Percentiles rank a stretch among this genome's conserved stretches.
Evolutionary conservation across 2,797 vertebrate species (phyloP).

Genomic region (Trichosurus vulpecula): DNA sequence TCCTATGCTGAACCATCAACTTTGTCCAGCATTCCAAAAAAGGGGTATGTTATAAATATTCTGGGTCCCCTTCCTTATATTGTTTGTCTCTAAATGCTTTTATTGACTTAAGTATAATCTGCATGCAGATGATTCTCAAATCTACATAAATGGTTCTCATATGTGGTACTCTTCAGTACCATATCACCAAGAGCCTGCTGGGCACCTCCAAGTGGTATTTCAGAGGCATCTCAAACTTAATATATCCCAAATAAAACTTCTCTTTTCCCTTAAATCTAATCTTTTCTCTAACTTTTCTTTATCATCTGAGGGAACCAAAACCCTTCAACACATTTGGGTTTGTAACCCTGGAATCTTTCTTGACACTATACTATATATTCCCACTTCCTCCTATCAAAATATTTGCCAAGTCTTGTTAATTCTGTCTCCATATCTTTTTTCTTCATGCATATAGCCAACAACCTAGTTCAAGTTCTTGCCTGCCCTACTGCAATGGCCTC

Average conservation of each 20-base stretch:
- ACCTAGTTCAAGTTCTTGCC: too few relatives aligned
- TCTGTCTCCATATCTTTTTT: too few relatives aligned
- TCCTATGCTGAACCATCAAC: neutral
- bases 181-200: neutral
- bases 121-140: neutral
- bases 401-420: too few relatives aligned
- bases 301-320: neutral
- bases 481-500: too few relatives aligned
- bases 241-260: neutral
- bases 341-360: too few relatives aligned
- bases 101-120: neutral
- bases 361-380: too few relatives aligned
- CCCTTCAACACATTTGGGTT: too few relatives aligned
- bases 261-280: neutral
- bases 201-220: neutral
- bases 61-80: neutral
- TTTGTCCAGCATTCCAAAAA: neutral
- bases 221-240: neutral
- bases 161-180: neutral
- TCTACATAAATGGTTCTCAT: neutral
- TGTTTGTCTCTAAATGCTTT: neutral
- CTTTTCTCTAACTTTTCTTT: neutral
- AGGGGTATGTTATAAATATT: neutral
- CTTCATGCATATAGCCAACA: too few relatives aligned
- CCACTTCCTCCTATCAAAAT: too few relatives aligned